Base-by-base conservation (phyloP, 37 sponge, comb jelly and placozoan species). In the Eunapius fragilis region DNA sequence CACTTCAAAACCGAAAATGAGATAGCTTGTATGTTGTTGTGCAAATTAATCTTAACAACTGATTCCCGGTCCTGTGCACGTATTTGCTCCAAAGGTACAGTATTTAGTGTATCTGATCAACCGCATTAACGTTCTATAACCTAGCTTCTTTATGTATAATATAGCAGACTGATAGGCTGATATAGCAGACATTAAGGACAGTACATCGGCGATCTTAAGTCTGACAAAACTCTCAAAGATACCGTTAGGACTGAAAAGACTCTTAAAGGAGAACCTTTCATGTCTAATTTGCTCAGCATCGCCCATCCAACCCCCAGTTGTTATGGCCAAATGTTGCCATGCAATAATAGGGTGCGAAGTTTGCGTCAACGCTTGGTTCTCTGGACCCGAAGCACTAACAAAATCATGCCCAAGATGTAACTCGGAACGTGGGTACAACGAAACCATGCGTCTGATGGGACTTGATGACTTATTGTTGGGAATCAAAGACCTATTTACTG, bases 361-460 rank as follows among this genome's bases (percentile, higher is more conserved):
- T 0, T 89, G 89, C 71, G 69, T 89, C 49, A 75, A 89, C 48
- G 32, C 26, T 12, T 89, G 89, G 89, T 89, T 72, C 31, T n/a
- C 24, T 47, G 89, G 85, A 10, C 36, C 45, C 23, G 89, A 89
- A 11, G 85, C 83, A 4, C 47, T 84, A 23, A 72, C 76, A 38
- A 89, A 89, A 36, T 34, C 74, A 10, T 84, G 89, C 71, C 89
- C 89, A 23, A 33, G 25, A 9, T 89, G 89, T 80, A 31, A 69
- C 13, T 67, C 75, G 11, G 85, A 83, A 48, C 28, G 89, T 31
- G 89, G 83, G 31, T 82, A 82, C 45, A 77, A 17, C 25, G 83
- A 88, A 33, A 82, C 83, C 9, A 38, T 88, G 72, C 32, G 37
- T 3, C 47, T 88, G 7, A 36, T 49, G 7, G 84, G 89, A 9